Base-by-base conservation (phyloP, 1,140 invertebrate genomes). In the Atta texana region DNA sequence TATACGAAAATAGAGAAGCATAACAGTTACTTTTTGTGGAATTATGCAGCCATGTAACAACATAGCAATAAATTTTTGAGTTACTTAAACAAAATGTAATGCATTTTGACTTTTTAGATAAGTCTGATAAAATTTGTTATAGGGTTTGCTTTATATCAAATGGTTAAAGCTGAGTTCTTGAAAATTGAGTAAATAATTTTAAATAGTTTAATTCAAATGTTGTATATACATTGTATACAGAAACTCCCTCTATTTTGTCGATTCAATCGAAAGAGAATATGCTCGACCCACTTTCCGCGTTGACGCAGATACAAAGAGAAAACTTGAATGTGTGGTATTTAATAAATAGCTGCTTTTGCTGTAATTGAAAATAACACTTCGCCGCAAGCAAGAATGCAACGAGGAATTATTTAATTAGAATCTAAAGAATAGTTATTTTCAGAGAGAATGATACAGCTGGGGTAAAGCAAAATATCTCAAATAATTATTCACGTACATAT, bases 291-390 rank as follows among this genome's bases (percentile, higher is more conserved):
- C 55, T 84, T 84, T 61, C 55, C 28, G 18, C 28, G 21, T 74
- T 74, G 55, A 61, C 57, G 80, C 55, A 72, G 7, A 49, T 34
- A 51, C 55, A 84, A 84, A 75, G 55, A 61, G 55, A 49, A 24
- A 21, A 28, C 44, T 59, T 75, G 57, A 84, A 84, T 61, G 80
- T 84, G 55, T 84, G 69, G 69, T 75, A 84, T 84, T 84, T 84
- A 84, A 84, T 84, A 84, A 84, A 84, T 74, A 84, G 55, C 55
- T 55, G 80, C 55, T 84, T 55, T 71, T 55, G 71, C 55, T 61
- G 55, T 84, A 84, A 84, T 84, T 75, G 80, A 84, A 84, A 84
- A 84, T 74, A 84, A 84, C 69, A 75, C 55, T 75, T 84, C 28
- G 80, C 80, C 80, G 28, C 69, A 75, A 84, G 57, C 69, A 75